phyloP scores from a whole-genome alignment of 2,797 vertebrate species.

The Hydrolagus colliei region DNA sequence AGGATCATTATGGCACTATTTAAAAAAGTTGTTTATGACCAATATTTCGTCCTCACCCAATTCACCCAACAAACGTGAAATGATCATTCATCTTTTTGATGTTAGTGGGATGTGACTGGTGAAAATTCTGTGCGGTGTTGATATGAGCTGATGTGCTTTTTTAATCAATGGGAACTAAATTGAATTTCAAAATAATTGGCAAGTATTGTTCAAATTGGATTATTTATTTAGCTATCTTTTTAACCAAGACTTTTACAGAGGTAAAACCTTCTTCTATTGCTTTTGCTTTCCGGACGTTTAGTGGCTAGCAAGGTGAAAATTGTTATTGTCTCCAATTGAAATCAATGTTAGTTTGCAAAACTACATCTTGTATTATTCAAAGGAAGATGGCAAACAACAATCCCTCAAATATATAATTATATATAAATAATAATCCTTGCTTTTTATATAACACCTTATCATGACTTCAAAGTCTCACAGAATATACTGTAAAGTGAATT shows the following conservation, averaged over 20 bases:
- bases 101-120: no score
- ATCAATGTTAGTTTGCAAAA: neutral
- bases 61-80: no score
- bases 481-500: no score
- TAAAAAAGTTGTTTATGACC: no score
- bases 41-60: no score
- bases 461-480: no score
- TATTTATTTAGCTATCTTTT: neutral
- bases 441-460: no score
- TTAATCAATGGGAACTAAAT: neutral
- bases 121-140: no score
- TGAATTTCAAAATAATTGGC: neutral
- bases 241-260: neutral
- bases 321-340: neutral
- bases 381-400: neutral
- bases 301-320: neutral
- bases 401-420: no score
- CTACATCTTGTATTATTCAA: neutral
- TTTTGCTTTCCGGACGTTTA: neutral
- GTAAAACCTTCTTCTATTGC: neutral
- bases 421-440: no score
- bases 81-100: no score
- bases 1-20: no score
- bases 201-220: neutral
- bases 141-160: neutral